Evolutionary conservation across 2,797 vertebrate species (phyloP).

Genomic region (Hozukius guyotensis): DNA sequence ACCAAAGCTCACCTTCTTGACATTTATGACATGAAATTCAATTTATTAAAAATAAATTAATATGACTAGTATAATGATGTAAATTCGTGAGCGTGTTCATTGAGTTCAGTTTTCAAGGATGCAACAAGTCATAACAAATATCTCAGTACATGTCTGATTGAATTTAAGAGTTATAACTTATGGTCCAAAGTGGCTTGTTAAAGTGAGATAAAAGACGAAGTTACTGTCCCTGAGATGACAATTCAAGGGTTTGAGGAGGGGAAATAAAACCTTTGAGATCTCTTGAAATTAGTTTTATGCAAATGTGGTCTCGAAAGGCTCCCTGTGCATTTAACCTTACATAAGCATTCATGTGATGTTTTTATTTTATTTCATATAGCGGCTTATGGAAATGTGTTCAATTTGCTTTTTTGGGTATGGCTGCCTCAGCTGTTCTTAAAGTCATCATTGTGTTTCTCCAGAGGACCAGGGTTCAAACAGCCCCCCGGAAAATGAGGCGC

Average conservation of each 20-base stretch:
- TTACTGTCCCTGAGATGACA: not conserved
- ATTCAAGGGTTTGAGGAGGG: not conserved
- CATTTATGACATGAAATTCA: not conserved
- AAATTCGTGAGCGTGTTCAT: not conserved
- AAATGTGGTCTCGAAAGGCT: not conserved
- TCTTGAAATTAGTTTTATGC: conserved; percentile 47
- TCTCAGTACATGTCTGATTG: not conserved
- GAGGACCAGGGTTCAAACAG: conserved; percentile 41
- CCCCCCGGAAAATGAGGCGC: conserved; percentile 40
- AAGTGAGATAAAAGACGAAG: not conserved
- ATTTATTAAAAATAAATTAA: not conserved
- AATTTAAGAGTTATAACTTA: not conserved
- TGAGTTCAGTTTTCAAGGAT: not conserved
- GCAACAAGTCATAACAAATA: not conserved
- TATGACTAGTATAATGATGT: not conserved
- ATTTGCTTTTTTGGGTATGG: conserved; percentile 1
- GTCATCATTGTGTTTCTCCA: conserved; percentile 20
- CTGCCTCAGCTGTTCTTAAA: conserved; percentile 45
- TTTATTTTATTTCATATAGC: not conserved
- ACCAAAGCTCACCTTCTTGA: not conserved
- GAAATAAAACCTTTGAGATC: conserved; percentile 24
- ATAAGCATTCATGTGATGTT: not conserved
- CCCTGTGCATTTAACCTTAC: conserved; percentile 2
- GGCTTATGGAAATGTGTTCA: conserved; percentile 38
- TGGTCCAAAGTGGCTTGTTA: not conserved